These are phyloP conservation scores for Gallinago stenura DNA, from an alignment of 2,797 vertebrate genomes.

Conservation along the genomic window DNA sequence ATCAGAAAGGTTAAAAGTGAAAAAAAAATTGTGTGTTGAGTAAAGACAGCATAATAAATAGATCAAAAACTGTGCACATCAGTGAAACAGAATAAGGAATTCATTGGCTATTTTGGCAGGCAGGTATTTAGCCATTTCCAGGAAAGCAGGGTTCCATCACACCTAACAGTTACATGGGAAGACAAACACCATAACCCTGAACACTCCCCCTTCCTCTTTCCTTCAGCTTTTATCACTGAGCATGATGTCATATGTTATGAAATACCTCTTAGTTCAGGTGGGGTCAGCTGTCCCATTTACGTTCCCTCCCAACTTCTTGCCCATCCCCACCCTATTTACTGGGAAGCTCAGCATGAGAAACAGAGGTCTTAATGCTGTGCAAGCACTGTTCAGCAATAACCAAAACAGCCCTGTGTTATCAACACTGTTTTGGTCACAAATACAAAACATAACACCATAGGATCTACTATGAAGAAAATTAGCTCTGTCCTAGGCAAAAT, in stretches of 20 bases:
- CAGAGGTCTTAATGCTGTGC: not conserved
- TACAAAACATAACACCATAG: not conserved
- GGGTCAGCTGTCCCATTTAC: not conserved
- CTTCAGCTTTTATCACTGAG: not conserved
- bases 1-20: not conserved
- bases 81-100: not conserved
- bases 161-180: not conserved
- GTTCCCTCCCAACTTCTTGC: not conserved
- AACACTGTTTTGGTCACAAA: not conserved
- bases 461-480: not conserved
- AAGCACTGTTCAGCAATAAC: not conserved
- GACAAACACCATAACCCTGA: not conserved
- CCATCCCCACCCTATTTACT: not conserved
- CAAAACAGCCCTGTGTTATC: not conserved
- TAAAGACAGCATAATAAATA: not conserved
- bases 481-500: not conserved
- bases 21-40: not conserved
- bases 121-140: not conserved
- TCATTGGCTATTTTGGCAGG: not conserved
- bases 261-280: not conserved
- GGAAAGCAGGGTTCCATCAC: not conserved
- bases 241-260: not conserved
- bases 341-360: not conserved
- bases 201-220: accelerated
- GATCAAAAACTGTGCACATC: not conserved